Percentiles rank a stretch among this genome's conserved stretches.
Evolutionary conservation across 2,888 invertebrate species (phyloP).

Genomic region (Chymomyza caudatula): DNA sequence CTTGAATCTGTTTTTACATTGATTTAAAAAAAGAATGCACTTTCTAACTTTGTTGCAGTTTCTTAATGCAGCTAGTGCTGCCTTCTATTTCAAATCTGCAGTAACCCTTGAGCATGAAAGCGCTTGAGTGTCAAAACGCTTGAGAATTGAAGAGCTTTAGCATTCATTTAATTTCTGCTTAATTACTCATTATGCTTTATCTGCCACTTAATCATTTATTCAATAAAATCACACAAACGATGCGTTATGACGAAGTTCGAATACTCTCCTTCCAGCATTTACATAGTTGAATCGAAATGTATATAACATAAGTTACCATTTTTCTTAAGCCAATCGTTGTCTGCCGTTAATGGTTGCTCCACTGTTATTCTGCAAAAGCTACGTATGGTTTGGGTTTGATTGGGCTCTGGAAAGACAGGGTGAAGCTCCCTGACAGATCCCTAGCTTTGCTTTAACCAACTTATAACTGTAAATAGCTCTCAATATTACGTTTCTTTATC

Average conservation of each 20-base stretch:
- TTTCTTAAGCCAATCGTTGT: too few species aligned
- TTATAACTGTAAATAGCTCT: too few species aligned
- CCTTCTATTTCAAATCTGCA: conserved; percentile 35
- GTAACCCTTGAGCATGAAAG: conserved; percentile 15
- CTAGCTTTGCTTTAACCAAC: too few species aligned
- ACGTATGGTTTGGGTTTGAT: too few species aligned
- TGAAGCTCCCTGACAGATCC: too few species aligned
- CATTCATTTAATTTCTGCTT: conserved; percentile 34
- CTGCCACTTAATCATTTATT: conserved; percentile 44
- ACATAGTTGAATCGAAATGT: too few species aligned
- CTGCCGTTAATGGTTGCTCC: too few species aligned
- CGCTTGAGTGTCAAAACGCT: not conserved
- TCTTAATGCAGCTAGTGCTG: not conserved
- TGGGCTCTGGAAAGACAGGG: too few species aligned
- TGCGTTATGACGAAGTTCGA: not conserved
- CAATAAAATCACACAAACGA: conserved; percentile 21
- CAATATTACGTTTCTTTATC: too few species aligned
- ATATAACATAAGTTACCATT: too few species aligned
- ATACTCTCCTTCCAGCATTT: not conserved
- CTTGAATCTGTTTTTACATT: conserved; percentile 45
- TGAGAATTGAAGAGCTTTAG: too few species aligned
- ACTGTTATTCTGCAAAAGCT: too few species aligned
- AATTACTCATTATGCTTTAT: conserved; percentile 56
- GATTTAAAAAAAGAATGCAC: conserved; percentile 26
- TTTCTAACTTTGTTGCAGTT: not conserved